These are phyloP conservation scores for Onychomys torridus DNA, from an alignment of 2,797 vertebrate genomes.

Conservation along the genomic window DNA sequence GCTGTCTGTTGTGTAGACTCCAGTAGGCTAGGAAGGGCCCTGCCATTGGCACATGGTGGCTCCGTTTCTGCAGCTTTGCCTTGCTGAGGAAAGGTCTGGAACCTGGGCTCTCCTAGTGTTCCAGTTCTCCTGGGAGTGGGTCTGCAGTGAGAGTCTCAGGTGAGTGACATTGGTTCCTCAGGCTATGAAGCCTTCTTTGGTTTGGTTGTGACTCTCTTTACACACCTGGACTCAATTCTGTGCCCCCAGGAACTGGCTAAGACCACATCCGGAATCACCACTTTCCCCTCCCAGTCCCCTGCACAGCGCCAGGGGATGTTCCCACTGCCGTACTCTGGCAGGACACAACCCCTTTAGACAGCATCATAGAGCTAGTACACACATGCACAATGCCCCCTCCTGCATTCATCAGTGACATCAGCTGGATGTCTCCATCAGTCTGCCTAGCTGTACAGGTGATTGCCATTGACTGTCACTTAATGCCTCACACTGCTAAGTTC, in stretches of 20 bases:
- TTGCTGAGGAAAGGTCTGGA: not conserved
- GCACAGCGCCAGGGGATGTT: not conserved
- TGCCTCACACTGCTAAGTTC: not conserved
- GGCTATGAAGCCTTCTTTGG: not conserved
- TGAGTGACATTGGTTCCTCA: not conserved
- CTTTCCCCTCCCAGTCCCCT: not conserved
- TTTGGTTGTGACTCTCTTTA: not conserved
- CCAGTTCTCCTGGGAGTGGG: not conserved
- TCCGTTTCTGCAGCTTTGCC: not conserved
- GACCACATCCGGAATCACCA: not conserved
- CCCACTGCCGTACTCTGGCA: not conserved
- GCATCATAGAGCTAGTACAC: slow-evolving; percentile 42
- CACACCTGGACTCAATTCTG: not conserved
- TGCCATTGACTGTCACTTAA: not conserved
- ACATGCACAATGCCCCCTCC: not conserved
- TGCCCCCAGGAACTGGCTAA: not conserved
- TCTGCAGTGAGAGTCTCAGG: not conserved
- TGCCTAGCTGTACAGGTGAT: not conserved
- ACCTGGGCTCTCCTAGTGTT: not conserved
- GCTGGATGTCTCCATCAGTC: not conserved
- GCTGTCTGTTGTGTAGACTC: not conserved
- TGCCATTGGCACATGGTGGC: not conserved
- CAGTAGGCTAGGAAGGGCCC: not conserved
- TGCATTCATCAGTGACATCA: not conserved
- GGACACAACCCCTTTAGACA: not conserved